Evolutionary conservation across 2,888 invertebrate genomes (phyloP).

Genomic region (Torymus auratus): DNA sequence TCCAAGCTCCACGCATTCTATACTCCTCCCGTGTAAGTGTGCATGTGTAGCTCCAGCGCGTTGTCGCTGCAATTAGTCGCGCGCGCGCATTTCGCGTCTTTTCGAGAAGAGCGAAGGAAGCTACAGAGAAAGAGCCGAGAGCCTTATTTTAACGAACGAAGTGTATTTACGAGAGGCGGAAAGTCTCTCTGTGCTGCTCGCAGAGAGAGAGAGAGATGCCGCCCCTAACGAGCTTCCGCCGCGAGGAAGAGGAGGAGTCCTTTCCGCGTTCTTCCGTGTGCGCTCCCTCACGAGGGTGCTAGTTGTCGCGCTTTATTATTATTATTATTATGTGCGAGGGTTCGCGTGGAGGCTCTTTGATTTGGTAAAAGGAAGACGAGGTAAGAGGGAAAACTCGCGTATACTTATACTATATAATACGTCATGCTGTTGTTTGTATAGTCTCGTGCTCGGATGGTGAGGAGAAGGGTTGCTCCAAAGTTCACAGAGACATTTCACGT

Average conservation of each 20-base stretch:
- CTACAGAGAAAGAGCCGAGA: background rate
- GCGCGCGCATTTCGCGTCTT: no score
- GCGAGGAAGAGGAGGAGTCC: background rate
- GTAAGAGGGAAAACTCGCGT: no score
- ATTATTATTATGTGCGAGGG: background rate
- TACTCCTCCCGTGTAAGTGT: no score
- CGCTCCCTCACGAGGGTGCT: background rate
- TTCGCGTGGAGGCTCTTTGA: constrained; percentile 21
- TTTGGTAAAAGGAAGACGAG: constrained; percentile 9
- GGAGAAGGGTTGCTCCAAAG: no score
- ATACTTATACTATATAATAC: background rate
- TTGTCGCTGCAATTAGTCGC: background rate
- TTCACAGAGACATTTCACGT: no score
- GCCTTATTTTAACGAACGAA: constrained; percentile 34
- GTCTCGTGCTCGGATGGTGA: no score
- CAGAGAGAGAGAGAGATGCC: background rate
- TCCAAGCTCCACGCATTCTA: no score
- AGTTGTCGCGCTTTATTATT: constrained; percentile 24
- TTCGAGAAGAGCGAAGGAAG: background rate
- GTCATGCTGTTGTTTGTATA: no score
- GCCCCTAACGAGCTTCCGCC: constrained; percentile 30
- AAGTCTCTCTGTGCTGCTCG: constrained; percentile 10
- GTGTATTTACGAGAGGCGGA: constrained; percentile 17
- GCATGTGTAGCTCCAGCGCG: no score
- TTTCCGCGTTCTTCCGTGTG: constrained; percentile 6